phyloP scores from a whole-genome alignment of 2,888 invertebrate species.

The Drosophila subsilvestris region DNA sequence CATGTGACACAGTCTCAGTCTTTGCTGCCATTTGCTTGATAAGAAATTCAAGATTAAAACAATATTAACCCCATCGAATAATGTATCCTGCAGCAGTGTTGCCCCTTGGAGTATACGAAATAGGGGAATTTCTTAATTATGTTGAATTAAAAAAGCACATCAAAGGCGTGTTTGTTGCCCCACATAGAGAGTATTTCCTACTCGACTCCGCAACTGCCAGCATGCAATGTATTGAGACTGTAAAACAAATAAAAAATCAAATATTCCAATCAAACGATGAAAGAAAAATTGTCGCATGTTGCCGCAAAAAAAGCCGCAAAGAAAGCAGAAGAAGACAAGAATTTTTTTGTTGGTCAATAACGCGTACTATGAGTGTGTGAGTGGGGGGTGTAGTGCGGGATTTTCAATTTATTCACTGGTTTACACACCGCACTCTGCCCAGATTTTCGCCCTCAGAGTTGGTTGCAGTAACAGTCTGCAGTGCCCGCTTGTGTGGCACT shows the following conservation, averaged over 20 bases:
- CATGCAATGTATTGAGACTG: conserved; percentile 24
- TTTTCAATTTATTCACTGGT: conserved; percentile 41
- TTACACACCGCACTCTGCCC: not conserved
- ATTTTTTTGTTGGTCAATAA: not conserved
- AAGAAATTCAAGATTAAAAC: no score
- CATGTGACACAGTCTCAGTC: no score
- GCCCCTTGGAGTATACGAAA: not conserved
- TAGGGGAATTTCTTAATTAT: not conserved
- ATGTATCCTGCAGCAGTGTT: not conserved
- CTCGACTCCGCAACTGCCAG: no score
- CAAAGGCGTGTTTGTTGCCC: not conserved
- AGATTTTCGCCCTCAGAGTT: not conserved
- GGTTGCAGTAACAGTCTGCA: not conserved
- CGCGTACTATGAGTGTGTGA: not conserved
- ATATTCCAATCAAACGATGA: conserved; percentile 48
- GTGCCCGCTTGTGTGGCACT: not conserved
- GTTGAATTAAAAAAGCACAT: not conserved
- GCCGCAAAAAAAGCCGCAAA: conserved; percentile 15
- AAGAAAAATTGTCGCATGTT: conserved; percentile 46
- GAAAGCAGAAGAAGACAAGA: not conserved
- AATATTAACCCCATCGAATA: no score
- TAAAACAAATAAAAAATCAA: conserved; percentile 39
- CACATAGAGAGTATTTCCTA: not conserved
- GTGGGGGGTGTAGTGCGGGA: conserved; percentile 4
- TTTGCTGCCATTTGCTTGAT: no score